Evolutionary conservation across 2,888 invertebrate species (phyloP), one percentile per base, ranked within the genome.

Genomic region (Epiblema foenella): DNA sequence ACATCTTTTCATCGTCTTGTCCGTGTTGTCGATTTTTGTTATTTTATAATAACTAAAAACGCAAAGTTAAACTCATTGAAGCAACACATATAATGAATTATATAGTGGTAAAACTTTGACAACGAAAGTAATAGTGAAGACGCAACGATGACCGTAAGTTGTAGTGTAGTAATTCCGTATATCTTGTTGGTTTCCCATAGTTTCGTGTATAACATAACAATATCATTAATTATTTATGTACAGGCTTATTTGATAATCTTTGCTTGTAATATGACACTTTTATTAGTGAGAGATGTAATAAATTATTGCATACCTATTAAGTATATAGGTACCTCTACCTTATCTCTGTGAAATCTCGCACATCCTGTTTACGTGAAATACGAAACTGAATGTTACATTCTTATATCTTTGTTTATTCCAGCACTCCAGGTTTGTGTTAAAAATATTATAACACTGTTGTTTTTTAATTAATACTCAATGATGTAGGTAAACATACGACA

Each of bases 81-180:
- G 1, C 11, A 54, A 1, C n/a, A 54, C 5, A 24, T 33, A 33
- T 7, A 11, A 33, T 58, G 18, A 56, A 54, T 59, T 3, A 46
- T 17, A 17, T 20, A 68, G 51, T 12, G 10, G 33, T 29, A 33
- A 33, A 37, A n/a, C 24, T 49, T 42, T 7, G 17, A 17, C n/a
- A 54, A 54, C 65, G 59, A 70, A 65, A 52, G 29, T 65, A 54
- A 9, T 18, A 58, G 12, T 46, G 58, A 51, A 51, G 54, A 33
- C 65, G 18, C 59, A 29, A n/a, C 54, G 42, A 70, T 70, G 70
- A 65, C 65, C 37, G 70, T 70, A 70, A 70, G 70, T 66, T 65
- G 12, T 58, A 69, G 11, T n/a, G 42, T 11, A 29, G 15, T 29
- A 20, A 17, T 62, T 39, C 11, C 18, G 8, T 15, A 52, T 18